Conservation (phyloP, 2,113 vertebrate species). For the Struthidea cinerea region DNA sequence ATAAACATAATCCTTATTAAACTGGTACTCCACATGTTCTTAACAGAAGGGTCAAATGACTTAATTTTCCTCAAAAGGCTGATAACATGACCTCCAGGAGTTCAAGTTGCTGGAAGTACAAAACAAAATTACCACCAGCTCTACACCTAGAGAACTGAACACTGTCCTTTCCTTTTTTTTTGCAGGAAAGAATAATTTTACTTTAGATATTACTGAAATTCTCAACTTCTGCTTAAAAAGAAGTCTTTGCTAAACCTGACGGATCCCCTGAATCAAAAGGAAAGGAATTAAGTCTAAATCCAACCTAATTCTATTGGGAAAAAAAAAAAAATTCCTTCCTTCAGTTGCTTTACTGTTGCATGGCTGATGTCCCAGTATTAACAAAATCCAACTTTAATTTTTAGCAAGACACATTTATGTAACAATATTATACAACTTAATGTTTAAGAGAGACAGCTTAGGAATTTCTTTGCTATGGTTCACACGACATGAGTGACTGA, state of each 20-base stretch:
- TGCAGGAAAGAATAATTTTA: neutral
- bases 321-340: neutral
- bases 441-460: neutral
- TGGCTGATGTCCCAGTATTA: neutral
- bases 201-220: neutral
- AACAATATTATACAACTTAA: conserved; percentile 21
- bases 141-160: neutral
- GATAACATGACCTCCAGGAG: neutral
- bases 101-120: neutral
- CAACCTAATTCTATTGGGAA: neutral
- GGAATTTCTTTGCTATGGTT: neutral
- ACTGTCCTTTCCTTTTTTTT: neutral
- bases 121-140: neutral
- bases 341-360: neutral
- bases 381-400: conserved; percentile 33
- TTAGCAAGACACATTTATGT: neutral
- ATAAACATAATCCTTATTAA: neutral
- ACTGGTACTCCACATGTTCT: neutral
- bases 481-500: neutral
- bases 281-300: conserved; percentile 1
- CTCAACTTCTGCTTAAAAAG: neutral
- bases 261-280: neutral
- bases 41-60: neutral
- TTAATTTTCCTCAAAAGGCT: neutral
- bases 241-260: neutral